Percentiles rank a stretch among this genome's conserved stretches.
Conservation (phyloP, 2,113 vertebrate species). For the Colius striatus region DNA sequence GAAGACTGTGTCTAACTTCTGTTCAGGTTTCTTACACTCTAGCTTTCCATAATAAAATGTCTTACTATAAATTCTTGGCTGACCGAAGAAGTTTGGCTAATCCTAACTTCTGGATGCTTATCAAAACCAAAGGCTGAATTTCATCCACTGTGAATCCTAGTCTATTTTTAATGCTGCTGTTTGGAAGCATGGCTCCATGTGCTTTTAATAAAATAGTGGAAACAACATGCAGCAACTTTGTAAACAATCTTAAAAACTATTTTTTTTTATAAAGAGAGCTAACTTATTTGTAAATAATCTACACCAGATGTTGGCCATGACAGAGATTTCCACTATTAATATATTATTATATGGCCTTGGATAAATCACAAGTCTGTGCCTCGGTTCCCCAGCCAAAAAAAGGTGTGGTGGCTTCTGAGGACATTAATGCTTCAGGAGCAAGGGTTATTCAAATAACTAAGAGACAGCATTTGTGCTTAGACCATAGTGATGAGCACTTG, state of each 20-base stretch:
- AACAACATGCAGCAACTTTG: conserved; percentile 43
- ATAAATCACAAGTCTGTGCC: background rate
- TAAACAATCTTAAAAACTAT: conserved; percentile 45
- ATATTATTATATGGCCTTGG: conserved; percentile 8
- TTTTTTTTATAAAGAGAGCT: background rate
- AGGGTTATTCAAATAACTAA: background rate
- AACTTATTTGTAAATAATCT: conserved; percentile 66
- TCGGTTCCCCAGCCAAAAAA: background rate
- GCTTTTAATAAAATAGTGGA: conserved; percentile 58
- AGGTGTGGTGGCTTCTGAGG: conserved; percentile 34
- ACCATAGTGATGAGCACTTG: background rate
- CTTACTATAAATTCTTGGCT: conserved; percentile 49
- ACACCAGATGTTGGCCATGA: conserved; percentile 41
- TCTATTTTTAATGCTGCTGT: conserved; percentile 64
- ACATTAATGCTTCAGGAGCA: background rate
- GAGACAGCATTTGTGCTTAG: background rate
- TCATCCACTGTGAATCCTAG: conserved; percentile 34
- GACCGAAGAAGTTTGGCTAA: conserved; percentile 42
- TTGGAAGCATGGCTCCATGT: conserved; percentile 48
- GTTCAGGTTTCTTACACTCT: background rate
- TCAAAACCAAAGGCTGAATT: conserved; percentile 62
- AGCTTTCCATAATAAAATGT: conserved; percentile 33
- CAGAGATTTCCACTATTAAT: conserved; percentile 41
- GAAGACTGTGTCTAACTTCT: background rate
- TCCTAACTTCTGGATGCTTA: conserved; percentile 56